Evolutionary conservation across 2,797 vertebrate genomes (phyloP), one percentile per base, ranked within the genome.

Genomic region (Xerus rutilus): DNA sequence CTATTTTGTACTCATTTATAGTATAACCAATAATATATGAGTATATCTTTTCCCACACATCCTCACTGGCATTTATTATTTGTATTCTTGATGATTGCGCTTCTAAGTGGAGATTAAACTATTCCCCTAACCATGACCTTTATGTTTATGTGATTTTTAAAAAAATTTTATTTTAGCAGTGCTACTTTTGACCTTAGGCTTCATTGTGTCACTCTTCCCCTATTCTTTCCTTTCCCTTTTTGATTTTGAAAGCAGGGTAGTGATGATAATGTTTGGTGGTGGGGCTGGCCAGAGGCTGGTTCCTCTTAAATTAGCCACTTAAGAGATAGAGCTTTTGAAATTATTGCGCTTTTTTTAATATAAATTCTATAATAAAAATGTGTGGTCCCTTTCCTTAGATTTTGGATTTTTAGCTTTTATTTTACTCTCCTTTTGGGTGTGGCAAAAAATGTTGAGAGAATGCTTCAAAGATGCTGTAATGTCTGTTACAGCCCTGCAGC

Each of bases 321-420:
- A 64, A 14, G 13, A 86, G 73, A 59, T 9, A 73, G n/a, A 78
- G 30, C 32, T 84, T 90, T 84, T 14, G 59, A 81, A 76, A n/a
- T 73, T 10, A 57, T 64, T 1, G 52, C 73, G 28, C 76, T 21
- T 45, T 77, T 97, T 62, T 76, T 1, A 3, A 25, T 83, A 14
- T 73, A 20, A 43, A 77, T 32, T 73, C 45, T 21, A 15, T 73
- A 52, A 65, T 92, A 47, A 76, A 92, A 95, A 57, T 78, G 79
- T 96, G 84, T 47, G 59, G 39, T 85, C 39, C n/a, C n/a, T 91
- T 92, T 76, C 20, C 62, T 93, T n/a, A 45, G 70, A 69, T 83
- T 78, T 67, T 92, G 89, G 54, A 3, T 45, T 78, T 91, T 52
- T 91, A 65, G 30, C 57, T 87, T 94, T 83, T 83, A 52, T 89